Conservation (phyloP, 2,797 vertebrate species). For the Argyrosomus regius region DNA sequence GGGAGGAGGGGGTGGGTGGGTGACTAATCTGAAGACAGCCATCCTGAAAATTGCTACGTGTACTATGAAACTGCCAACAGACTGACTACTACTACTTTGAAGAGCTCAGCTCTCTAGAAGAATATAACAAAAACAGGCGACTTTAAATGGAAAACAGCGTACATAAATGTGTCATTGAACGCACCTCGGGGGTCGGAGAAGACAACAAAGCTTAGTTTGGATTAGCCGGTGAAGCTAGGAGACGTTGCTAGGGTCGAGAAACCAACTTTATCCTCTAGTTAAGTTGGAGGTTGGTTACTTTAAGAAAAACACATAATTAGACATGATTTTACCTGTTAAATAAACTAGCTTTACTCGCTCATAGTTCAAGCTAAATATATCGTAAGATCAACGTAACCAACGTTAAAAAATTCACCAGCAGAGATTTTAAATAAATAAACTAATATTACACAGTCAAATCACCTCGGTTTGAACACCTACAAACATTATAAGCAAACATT, state of each 20-base stretch:
- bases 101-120: not conserved
- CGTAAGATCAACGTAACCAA: not conserved
- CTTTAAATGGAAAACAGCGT: not conserved
- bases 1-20: not conserved
- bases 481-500: not conserved
- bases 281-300: not conserved
- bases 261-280: conserved; percentile 19
- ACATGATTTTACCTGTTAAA: too few relatives aligned
- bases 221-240: not conserved
- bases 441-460: not conserved
- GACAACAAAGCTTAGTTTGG: conserved; percentile 11
- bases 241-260: not conserved
- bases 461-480: fast-evolving
- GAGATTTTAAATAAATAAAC: too few relatives aligned
- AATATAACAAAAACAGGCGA: not conserved
- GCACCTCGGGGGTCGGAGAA: not conserved
- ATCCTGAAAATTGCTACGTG: conserved; percentile 41
- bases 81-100: not conserved
- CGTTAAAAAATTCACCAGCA: not conserved
- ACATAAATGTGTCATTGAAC: too few relatives aligned
- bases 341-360: too few relatives aligned
- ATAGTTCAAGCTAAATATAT: too few relatives aligned
- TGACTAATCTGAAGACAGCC: conserved; percentile 29
- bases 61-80: conserved; percentile 15
- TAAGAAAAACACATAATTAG: not conserved